phyloP scores from a whole-genome alignment of 2,113 vertebrate genomes.

The Sebastes fasciatus region DNA sequence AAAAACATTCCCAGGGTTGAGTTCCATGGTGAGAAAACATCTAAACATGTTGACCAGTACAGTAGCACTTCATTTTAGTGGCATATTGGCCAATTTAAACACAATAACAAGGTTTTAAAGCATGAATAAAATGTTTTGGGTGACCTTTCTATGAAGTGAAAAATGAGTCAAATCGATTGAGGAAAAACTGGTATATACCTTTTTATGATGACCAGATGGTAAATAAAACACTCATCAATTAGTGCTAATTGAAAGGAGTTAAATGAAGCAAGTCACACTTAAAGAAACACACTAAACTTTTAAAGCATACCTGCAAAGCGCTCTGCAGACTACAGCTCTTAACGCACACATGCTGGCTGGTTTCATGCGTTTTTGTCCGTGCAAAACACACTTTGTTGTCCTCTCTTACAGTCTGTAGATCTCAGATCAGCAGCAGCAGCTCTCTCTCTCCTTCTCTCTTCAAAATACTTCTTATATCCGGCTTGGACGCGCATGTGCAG shows the following conservation, averaged over 20 bases:
- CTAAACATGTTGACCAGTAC: no score
- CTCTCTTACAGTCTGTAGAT: constrained; percentile 22
- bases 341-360: constrained; percentile 63
- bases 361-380: constrained; percentile 36
- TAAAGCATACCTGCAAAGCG: constrained; percentile 68
- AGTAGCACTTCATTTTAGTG: no score
- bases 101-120: no score
- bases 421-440: neutral
- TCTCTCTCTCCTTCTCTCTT: neutral
- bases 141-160: no score
- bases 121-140: no score
- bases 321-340: constrained; percentile 20
- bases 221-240: neutral
- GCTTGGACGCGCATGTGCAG: constrained; percentile 76
- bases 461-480: constrained; percentile 53
- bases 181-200: no score
- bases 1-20: no score
- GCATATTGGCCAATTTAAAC: no score
- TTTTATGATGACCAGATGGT: neutral
- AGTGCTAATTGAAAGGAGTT: accelerated
- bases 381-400: neutral
- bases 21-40: no score
- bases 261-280: neutral
- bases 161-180: no score
- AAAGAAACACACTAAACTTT: neutral